A percentile compares a stretch with the other conserved stretches of the same genome.
phyloP scores from a whole-genome alignment of 1,140 invertebrate genomes.

The Trichonephila inaurata region DNA sequence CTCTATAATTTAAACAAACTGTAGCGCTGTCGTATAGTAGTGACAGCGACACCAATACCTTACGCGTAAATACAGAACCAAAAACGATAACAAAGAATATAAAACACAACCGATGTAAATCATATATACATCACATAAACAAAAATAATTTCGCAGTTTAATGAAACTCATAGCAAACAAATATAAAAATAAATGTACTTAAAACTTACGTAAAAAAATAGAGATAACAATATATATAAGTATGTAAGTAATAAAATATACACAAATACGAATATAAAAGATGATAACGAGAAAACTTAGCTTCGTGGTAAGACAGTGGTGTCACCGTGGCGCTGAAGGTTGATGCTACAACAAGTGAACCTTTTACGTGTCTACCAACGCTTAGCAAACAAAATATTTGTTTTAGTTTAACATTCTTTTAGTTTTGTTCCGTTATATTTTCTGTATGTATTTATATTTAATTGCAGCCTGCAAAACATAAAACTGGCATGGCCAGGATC shows the following conservation, averaged over 20 bases:
- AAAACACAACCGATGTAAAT: background rate
- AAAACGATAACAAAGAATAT: background rate
- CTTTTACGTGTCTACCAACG: slow-evolving; percentile 5
- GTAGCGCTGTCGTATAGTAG: background rate
- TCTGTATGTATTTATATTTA: slow-evolving; percentile 11
- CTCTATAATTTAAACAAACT: background rate
- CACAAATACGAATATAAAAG: background rate
- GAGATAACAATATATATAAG: background rate
- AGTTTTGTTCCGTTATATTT: background rate
- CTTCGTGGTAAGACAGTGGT: background rate
- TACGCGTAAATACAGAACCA: background rate
- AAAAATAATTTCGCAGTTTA: background rate
- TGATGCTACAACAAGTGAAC: slow-evolving; percentile 24
- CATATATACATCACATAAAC: background rate
- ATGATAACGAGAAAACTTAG: background rate
- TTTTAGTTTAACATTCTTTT: background rate
- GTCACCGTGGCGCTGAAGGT: background rate
- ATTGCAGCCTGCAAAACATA: slow-evolving; percentile 57
- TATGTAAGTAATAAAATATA: too few species aligned
- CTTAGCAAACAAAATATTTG: slow-evolving; percentile 13
- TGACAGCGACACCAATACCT: background rate
- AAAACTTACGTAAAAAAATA: background rate
- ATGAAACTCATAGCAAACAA: background rate
- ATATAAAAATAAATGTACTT: background rate
- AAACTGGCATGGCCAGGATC: slow-evolving; percentile 23